Base-by-base conservation (phyloP, 1,140 invertebrate genomes). In the Nylanderia fulva region DNA sequence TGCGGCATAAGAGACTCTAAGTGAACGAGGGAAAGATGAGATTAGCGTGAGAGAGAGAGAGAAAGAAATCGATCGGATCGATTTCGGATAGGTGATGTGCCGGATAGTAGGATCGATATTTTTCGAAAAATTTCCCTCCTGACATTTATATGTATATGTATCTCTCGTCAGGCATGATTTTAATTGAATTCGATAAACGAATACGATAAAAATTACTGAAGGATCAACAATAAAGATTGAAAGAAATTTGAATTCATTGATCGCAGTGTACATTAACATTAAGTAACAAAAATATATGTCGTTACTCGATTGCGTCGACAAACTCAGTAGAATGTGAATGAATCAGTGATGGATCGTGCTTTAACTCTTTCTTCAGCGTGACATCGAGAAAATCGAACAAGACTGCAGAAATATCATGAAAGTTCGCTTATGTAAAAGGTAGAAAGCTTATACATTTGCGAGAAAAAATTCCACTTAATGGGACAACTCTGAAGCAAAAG, bases 61-160 rank as follows among this genome's bases (percentile, higher is more conserved):
- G 58, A 39, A 21, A 39, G 29, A 39, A 39, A 45, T 72, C 36
- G 18, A 27, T 45, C 52, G 52, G 54, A 9, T 58, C 11, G n/a
- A 68, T 69, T 69, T 69, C 77, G 18, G 24, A 11, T 39, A 27
- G 80, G 80, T 84, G 71, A 63, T 72, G 64, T 60, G 52, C 29
- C 48, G 21, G 11, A 80, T 24, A 5, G 9, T 72, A 69, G 13
- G 29, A 13, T 29, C 33, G 21, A 39, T 75, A 42, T 60, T 72
- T 18, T 60, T 72, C 36, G 42, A 56, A 11, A 15, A 39, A 18
- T 56, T 21, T 18, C 24, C 11, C n/a, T 52, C 75, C 24, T 52
- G 33, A n/a, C 39, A n/a, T 56, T 48, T 39, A n/a, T 7, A 24
- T 11, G 58, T 36, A 33, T 48, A 29, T n/a, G n/a, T n/a, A 36